Evolutionary conservation across 2,113 vertebrate genomes (phyloP), one percentile per base, ranked within the genome.

Genomic region (Prietella phreatophila): DNA sequence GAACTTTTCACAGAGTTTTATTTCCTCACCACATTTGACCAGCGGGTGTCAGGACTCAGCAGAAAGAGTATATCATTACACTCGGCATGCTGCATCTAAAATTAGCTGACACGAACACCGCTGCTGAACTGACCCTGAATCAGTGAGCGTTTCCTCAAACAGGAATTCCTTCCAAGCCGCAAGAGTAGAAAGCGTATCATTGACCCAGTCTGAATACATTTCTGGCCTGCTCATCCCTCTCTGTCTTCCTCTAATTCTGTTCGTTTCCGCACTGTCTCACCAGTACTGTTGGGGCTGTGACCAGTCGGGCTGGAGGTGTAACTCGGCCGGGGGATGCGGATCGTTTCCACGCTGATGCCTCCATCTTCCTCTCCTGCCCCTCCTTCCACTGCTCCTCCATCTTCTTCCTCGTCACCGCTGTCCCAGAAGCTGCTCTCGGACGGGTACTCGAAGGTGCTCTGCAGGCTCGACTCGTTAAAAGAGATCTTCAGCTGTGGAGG

Each of bases 361-460:
- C 36, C 58, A 84, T 89, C 60, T 92, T 94, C 92, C 0, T 92
- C 69, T 87, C 95, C 0, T 91, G 87, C 63, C 75, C 73, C 0
- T 79, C 47, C 9, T 50, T 67, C 0, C 80, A 89, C 3, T 94
- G 92, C 85, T 93, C 94, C 39, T 84, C 92, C 7, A 93, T 95
- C 96, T 55, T 96, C 96, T 3, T 95, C 96, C 0, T 92, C 95
- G 1, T 96, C 95, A 0, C 90, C 96, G 10, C 96, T 96, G 91
- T 96, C 96, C 90, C 93, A 96, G 84, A 94, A 89, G 0, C 96
- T 98, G 94, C 91, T 96, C 93, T 99, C 98, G 0, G 98, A 97
- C 0, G 98, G 98, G 89, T 99, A 99, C 91, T 99, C 98, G 4
- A 97, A 98, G 1, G 97, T 99, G 1, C 97, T 99, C 78, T 97